Evolutionary conservation across 2,113 vertebrate genomes (phyloP), one percentile per base, ranked within the genome.

Genomic region (Psilopsiagon aurifrons): DNA sequence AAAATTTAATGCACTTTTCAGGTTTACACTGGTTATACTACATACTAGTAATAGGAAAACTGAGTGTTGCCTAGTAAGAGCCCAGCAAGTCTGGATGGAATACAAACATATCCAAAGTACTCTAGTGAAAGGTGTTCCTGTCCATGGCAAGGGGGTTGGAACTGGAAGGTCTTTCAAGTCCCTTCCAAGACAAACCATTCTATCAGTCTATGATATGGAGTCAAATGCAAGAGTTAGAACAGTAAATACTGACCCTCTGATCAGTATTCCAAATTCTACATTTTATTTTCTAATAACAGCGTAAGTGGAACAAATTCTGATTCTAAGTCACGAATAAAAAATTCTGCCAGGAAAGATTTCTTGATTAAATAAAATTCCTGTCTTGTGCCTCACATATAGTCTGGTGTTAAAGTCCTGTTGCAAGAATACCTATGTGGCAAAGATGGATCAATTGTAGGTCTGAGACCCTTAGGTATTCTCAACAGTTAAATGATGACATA

Each of bases 391-490:
- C 31, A 76, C 8, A 2, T 15, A 9, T 5, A 71, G 37, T 10
- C 37, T 37, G 23, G 2, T 17, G 3, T 37, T 70, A 77, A 62
- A 37, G 29, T 15, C 51, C 20, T 17, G 44, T 35, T 77, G 47
- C 24, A 51, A 62, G 33, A 41, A 20, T n/a, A 43, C 11, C 37
- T 76, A 35, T 25, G 35, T 55, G 33, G 41, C 54, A 81, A 57
- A 86, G n/a, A 55, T 1, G 0, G 62, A 49, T 60, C 0, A 0
- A 10, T 33, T 0, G 0, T 7, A 69, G 6, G 54, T 55, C 35
- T 19, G 9, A 87, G 59, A 77, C 20, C 17, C 44, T 66, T 20
- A 69, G 22, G 25, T 57, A 39, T 71, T 90, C 85, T 57, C 66
- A 78, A 33, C 28, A 77, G 29, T 37, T 83, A 88, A 66, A 41